Evolutionary conservation across 1,140 invertebrate genomes (phyloP).

Genomic region (Eupristina koningsbergeri): DNA sequence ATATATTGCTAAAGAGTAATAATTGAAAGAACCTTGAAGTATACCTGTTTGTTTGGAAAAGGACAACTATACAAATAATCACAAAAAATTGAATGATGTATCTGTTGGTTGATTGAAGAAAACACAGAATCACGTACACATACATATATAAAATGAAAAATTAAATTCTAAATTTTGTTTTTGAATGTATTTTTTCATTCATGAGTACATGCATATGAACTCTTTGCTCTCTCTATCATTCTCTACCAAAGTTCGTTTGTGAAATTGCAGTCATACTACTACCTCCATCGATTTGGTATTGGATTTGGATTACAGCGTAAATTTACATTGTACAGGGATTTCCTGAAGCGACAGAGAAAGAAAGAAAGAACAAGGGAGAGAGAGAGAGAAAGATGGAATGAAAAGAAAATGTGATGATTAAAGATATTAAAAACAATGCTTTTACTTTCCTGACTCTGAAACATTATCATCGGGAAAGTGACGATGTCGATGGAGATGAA

Average conservation of each 20-base stretch:
- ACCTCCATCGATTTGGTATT: slow-evolving; percentile 10
- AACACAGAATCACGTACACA: too few relatives aligned
- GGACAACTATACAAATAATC: too few relatives aligned
- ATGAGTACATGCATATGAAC: not conserved
- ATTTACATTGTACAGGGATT: slow-evolving; percentile 11
- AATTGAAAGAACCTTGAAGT: too few relatives aligned
- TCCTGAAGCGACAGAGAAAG: slow-evolving; percentile 6
- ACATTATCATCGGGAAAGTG: too few relatives aligned
- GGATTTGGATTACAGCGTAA: slow-evolving; percentile 16
- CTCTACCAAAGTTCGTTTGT: not conserved
- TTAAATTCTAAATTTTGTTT: not conserved
- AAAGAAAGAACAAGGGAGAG: not conserved
- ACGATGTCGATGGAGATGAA: too few relatives aligned
- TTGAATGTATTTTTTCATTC: not conserved
- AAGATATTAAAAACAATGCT: too few relatives aligned
- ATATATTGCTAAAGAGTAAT: too few relatives aligned
- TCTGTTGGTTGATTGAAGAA: too few relatives aligned
- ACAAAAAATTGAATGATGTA: too few relatives aligned
- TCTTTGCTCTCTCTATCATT: not conserved
- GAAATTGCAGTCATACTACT: not conserved
- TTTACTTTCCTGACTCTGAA: too few relatives aligned
- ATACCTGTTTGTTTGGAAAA: too few relatives aligned
- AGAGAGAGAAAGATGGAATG: not conserved
- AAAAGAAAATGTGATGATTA: not conserved
- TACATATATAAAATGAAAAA: too few relatives aligned